A percentile compares a stretch with the other conserved stretches of the same genome.
These are phyloP conservation scores for Rhodeus uyekii DNA, from an alignment of 2,797 vertebrate species.

Conservation along the genomic window DNA sequence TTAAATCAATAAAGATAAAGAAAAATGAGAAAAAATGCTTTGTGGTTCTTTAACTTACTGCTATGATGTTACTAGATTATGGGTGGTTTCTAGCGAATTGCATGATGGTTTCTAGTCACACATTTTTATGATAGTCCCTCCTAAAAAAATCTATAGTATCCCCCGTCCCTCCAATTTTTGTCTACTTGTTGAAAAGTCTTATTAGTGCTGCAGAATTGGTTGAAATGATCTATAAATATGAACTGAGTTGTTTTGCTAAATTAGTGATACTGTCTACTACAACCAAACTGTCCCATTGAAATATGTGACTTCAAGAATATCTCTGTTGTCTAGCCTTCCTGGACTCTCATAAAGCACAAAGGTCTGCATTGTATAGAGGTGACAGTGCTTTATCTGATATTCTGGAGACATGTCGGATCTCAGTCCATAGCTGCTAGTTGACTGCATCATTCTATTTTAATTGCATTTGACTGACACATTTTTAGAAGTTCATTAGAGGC, in stretches of 20 bases:
- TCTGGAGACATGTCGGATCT: neutral
- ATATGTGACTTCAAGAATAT: neutral
- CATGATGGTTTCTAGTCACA: neutral
- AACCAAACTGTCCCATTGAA: neutral
- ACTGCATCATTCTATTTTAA: conserved; percentile 24
- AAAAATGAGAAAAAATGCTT: no score
- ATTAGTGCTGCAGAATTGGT: neutral
- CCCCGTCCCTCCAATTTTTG: no score
- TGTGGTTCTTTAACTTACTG: neutral
- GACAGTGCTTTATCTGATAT: conserved; percentile 19
- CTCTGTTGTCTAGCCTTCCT: neutral
- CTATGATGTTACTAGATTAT: neutral
- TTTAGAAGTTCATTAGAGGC: neutral
- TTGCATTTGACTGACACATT: neutral
- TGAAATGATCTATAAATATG: neutral
- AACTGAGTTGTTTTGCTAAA: neutral
- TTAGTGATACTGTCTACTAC: neutral
- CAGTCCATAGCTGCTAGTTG: neutral
- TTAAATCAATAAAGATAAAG: no score
- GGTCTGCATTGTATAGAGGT: neutral
- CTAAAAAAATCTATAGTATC: no score
- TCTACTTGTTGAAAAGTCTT: neutral
- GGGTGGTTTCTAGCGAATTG: neutral
- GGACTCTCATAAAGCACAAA: neutral
- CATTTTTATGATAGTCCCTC: no score